Evolutionary conservation across 2,113 vertebrate genomes (phyloP).

Genomic region (Circaetus cinerascens): DNA sequence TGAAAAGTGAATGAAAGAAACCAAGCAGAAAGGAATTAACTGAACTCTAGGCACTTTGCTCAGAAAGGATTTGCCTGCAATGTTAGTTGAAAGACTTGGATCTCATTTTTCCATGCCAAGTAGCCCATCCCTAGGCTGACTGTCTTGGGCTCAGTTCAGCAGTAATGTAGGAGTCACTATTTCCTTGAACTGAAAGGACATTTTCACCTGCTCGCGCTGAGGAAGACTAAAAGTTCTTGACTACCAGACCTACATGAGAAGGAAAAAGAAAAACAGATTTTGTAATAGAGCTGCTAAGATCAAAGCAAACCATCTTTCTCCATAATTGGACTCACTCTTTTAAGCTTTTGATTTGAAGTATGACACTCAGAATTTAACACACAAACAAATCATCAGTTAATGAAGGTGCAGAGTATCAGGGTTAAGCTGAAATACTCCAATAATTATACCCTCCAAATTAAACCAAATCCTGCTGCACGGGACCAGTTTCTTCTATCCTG

Average conservation of each 20-base stretch:
- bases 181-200: conserved; percentile 7
- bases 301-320: conserved; percentile 24
- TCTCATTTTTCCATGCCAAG: neutral
- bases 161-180: neutral
- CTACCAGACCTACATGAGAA: neutral
- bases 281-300: conserved; percentile 44
- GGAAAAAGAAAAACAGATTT: conserved; percentile 59
- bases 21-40: conserved; percentile 14
- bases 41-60: neutral
- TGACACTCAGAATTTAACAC: neutral
- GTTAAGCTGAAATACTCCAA: neutral
- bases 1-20: conserved; percentile 5
- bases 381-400: neutral
- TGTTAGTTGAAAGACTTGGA: neutral
- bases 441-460: neutral
- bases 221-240: conserved; percentile 11
- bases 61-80: neutral
- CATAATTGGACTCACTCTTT: neutral
- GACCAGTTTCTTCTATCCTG: neutral
- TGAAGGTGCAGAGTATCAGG: neutral
- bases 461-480: neutral
- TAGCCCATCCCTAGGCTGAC: conserved; percentile 16
- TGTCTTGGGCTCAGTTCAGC: neutral
- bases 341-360: neutral
- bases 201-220: conserved; percentile 24